phyloP scores from a whole-genome alignment of 92 coral and sea anemone genomes.

The Epizoanthus stellaris region DNA sequence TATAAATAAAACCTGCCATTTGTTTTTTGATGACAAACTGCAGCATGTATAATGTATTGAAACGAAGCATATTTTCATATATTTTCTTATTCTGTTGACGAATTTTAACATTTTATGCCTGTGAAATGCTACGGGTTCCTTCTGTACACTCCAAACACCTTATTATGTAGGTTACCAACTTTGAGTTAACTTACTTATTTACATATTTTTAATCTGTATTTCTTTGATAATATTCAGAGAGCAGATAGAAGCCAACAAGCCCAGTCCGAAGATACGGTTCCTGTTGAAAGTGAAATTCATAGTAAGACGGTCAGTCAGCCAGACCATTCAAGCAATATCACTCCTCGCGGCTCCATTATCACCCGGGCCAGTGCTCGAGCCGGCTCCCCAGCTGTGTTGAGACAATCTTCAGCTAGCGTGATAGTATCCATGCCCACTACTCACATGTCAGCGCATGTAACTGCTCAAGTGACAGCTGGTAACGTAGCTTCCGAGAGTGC shows the following conservation, averaged over 20 bases:
- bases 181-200: no score
- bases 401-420: constrained; percentile 16
- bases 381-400: constrained; percentile 32
- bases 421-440: constrained; percentile 41
- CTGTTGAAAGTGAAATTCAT: constrained; percentile 21
- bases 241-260: constrained; percentile 28
- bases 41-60: no score
- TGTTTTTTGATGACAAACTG: no score
- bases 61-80: no score
- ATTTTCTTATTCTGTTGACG: no score
- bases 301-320: background rate
- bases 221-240: constrained; percentile 10
- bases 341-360: constrained; percentile 39
- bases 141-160: no score
- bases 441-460: constrained; percentile 14
- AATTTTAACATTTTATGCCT: no score
- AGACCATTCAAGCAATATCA: background rate
- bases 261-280: constrained; percentile 28
- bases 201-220: background rate
- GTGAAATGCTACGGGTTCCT: no score
- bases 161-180: no score
- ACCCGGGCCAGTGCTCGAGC: constrained; percentile 38
- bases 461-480: background rate
- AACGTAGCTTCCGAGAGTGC: constrained; percentile 21
- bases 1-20: no score